phyloP scores from a whole-genome alignment of 2,888 invertebrate genomes.

The Scaeva pyrastri region DNA sequence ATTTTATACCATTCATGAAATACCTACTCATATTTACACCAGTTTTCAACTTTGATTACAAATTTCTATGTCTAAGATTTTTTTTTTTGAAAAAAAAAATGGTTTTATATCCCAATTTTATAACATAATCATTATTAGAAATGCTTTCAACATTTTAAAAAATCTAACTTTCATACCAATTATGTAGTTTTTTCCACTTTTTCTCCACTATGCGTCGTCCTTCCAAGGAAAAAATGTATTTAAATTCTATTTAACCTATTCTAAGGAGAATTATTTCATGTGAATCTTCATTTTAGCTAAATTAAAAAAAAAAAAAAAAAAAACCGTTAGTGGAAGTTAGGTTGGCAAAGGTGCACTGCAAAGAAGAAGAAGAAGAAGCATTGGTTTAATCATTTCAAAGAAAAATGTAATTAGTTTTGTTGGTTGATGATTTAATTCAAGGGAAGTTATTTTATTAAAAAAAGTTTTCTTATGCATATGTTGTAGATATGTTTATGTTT shows the following conservation, averaged over 20 bases:
- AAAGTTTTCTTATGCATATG: neutral
- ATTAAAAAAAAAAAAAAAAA: conserved; percentile 1
- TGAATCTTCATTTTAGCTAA: neutral
- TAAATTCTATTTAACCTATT: neutral
- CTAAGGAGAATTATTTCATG: neutral
- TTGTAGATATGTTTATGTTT: neutral
- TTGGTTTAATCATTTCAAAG: neutral
- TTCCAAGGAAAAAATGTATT: neutral
- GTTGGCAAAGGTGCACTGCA: neutral
- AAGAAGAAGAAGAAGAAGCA: neutral
- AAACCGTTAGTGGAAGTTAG: neutral
- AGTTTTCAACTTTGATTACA: no score
- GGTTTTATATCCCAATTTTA: no score
- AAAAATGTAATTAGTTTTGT: neutral
- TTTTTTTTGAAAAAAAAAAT: no score
- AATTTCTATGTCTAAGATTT: no score
- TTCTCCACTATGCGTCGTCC: neutral
- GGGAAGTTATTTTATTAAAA: neutral
- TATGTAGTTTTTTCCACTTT: neutral
- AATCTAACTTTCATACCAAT: no score
- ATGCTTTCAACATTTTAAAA: no score
- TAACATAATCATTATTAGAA: no score
- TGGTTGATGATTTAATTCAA: neutral
- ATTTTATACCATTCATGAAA: no score
- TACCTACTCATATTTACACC: no score